A percentile compares a stretch with the other conserved stretches of the same genome.
Evolutionary conservation across 2,113 vertebrate species (phyloP).

Genomic region (Cyphotilapia sp.): DNA sequence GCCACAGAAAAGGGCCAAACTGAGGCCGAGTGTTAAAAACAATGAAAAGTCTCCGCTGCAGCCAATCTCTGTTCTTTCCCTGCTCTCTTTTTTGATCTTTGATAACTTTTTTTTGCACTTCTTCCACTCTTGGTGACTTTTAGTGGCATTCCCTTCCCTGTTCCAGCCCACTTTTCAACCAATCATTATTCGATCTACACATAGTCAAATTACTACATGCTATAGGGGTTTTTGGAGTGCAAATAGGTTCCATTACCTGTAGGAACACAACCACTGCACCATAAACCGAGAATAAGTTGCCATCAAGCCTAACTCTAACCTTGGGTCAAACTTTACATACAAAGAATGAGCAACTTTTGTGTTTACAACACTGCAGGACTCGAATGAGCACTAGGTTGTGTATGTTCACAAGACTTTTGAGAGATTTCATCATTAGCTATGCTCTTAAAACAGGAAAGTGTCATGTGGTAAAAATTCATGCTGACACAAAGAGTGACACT

Average conservation of each 20-base stretch:
- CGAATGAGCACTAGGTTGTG: neutral
- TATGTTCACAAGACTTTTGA: neutral
- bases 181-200: neutral
- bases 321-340: neutral
- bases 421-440: neutral
- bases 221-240: neutral
- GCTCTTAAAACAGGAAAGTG: neutral
- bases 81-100: neutral
- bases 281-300: neutral
- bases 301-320: neutral
- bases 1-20: neutral
- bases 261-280: neutral
- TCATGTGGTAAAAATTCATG: neutral
- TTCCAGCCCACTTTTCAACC: neutral
- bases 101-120: neutral
- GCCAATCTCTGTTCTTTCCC: neutral
- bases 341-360: neutral
- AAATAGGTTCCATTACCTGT: neutral
- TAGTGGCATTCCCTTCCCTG: neutral
- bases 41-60: neutral
- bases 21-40: neutral
- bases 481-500: neutral
- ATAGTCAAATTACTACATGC: neutral
- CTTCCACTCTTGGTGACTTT: neutral
- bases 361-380: neutral